Evolutionary conservation across 2,797 vertebrate genomes (phyloP).

Genomic region (Thamnophis elegans): DNA sequence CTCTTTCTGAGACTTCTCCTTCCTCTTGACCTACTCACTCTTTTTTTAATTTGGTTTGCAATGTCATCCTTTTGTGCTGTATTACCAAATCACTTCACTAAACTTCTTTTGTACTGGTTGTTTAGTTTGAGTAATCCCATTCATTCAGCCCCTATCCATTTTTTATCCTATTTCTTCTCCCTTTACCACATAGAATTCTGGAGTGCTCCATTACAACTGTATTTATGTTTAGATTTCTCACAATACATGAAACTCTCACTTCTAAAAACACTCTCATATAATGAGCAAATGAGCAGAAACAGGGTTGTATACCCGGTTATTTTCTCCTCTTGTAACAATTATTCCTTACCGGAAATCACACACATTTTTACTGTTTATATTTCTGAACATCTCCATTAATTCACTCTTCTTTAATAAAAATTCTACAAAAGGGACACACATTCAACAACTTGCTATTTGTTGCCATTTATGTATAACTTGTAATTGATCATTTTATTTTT

Average conservation of each 20-base stretch:
- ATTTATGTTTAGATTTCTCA: not conserved
- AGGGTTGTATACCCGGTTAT: not conserved
- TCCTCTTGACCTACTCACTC: not conserved
- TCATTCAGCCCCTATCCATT: not conserved
- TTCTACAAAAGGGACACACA: not conserved
- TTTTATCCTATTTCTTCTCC: not conserved
- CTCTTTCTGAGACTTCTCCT: not conserved
- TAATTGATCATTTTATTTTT: not conserved
- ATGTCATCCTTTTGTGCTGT: not conserved
- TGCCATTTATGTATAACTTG: not conserved
- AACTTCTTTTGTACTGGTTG: not conserved
- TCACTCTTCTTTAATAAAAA: not conserved
- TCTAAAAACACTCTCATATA: not conserved
- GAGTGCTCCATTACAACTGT: not conserved
- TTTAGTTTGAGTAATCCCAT: not conserved
- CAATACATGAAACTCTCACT: not conserved
- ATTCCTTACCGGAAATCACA: not conserved
- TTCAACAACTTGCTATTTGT: not conserved
- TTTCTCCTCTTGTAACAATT: not conserved
- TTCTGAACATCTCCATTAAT: not conserved
- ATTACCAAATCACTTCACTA: not conserved
- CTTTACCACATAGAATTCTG: not conserved
- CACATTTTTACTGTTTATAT: not conserved
- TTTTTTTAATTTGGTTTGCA: not conserved
- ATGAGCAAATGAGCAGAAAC: not conserved